Base-by-base conservation (phyloP, 2,888 invertebrate species). In the Dasypolia templi region DNA sequence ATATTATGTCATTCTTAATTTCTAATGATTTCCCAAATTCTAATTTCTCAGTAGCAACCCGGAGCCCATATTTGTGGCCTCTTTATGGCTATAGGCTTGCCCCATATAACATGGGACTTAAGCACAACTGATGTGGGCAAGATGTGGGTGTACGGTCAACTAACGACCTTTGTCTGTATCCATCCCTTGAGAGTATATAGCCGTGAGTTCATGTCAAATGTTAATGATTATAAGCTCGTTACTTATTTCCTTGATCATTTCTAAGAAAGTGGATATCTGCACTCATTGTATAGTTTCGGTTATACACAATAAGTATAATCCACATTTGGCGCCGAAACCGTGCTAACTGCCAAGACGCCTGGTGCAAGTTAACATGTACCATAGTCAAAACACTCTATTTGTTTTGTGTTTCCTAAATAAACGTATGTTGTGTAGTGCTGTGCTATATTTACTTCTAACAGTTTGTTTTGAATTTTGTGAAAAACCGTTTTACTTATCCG, bases 291-390 rank as follows among this genome's bases (percentile, higher is more conserved):
- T 39, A 56, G 56, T 69, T 62, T 55, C 64, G 79, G 65, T 78
- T 78, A 58, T 73, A 73, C 49, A 42, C 51, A 42, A 55, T 73
- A 62, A 63, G 68, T 42, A 32, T 49, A 58, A 69, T 78, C 46
- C 49, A 78, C 46, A 69, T 79, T 78, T 79, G 80, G 83, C 83
- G 65, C 42, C 42, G 35, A 79, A n/a, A 17, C 29, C 14, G 29
- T 73, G 83, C n/a, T n/a, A n/a, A n/a, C n/a, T n/a, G n/a, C 80
- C 80, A 83, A 81, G 53, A 66, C 79, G 39, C 32, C 32, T 49
- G 72, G 65, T 73, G 56, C 46, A 32, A 56, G 14, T 55, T 19
- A 69, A 3, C n/a, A 32, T 29, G 32, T 46, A 32, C 42, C 22
- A 49, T 53, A 53, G 12, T 35, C 35, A 63, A 62, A 62, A 51